Evolutionary conservation across 2,797 vertebrate genomes (phyloP).

Genomic region (Bovichtus diacanthus): DNA sequence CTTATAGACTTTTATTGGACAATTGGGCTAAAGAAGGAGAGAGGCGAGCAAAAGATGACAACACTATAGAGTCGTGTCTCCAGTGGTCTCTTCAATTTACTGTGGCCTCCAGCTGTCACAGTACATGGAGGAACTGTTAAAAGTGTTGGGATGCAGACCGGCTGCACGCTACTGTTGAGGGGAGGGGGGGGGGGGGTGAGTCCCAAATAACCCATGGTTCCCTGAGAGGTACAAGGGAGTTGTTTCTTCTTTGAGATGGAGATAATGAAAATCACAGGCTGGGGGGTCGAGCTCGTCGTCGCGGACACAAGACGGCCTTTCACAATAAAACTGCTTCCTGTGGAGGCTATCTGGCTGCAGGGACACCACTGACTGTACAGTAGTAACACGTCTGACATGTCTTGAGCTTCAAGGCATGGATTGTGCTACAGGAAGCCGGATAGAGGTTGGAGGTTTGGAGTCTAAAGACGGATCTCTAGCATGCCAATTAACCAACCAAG

Average conservation of each 20-base stretch:
- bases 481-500: not conserved
- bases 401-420: not conserved
- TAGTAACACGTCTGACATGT: not conserved
- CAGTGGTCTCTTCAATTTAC: not conserved
- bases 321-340: not conserved
- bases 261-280: not conserved
- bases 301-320: not conserved
- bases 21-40: not conserved
- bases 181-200: not conserved
- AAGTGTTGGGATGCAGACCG: not conserved
- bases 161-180: too few relatives aligned
- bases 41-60: not conserved
- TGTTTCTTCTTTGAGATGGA: not conserved
- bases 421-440: not conserved
- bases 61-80: not conserved
- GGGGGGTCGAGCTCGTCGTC: not conserved
- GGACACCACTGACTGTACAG: not conserved
- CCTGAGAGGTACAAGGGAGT: not conserved
- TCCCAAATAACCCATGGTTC: not conserved
- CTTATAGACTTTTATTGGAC: not conserved
- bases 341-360: not conserved
- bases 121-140: not conserved
- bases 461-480: not conserved
- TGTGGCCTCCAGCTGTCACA: constrained; percentile 6
- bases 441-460: not conserved